A percentile compares a stretch with the other conserved stretches of the same genome.
phyloP scores from a whole-genome alignment of 2,888 invertebrate genomes.

The Philaethria dido region DNA sequence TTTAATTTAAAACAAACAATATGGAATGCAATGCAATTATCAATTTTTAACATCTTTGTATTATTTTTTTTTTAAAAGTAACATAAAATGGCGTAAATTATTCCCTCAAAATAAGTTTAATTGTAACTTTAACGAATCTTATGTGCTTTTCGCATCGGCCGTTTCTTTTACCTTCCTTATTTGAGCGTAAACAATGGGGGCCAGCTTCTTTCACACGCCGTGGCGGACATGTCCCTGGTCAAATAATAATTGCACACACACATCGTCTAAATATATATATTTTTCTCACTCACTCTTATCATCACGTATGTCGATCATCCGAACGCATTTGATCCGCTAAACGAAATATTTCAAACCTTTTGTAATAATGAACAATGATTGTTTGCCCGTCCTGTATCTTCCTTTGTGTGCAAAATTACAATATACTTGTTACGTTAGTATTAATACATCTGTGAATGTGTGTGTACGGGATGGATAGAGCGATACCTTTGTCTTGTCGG shows the following conservation, averaged over 20 bases:
- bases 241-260: constrained; percentile 82
- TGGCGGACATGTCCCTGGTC: constrained; percentile 81
- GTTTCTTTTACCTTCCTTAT: constrained; percentile 79
- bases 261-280: constrained; percentile 53
- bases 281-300: constrained; percentile 66
- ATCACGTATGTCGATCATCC: constrained; percentile 71
- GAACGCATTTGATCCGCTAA: constrained; percentile 81
- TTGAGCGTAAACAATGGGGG: constrained; percentile 81
- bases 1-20: neutral
- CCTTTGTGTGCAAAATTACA: constrained; percentile 83
- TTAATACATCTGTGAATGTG: constrained; percentile 72
- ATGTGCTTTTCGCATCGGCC: constrained; percentile 60
- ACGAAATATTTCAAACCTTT: constrained; percentile 82
- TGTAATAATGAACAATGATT: constrained; percentile 84
- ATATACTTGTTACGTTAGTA: constrained; percentile 81
- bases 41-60: neutral
- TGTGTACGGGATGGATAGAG: constrained; percentile 79
- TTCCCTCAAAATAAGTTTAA: constrained; percentile 49
- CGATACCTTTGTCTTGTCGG: constrained; percentile 82
- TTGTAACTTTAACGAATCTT: constrained; percentile 72
- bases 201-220: constrained; percentile 82
- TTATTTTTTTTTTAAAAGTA: neutral
- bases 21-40: neutral
- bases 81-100: neutral
- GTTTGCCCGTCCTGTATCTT: constrained; percentile 81